phyloP scores from a whole-genome alignment of 2,113 vertebrate species.

The Pelodiscus sinensis region DNA sequence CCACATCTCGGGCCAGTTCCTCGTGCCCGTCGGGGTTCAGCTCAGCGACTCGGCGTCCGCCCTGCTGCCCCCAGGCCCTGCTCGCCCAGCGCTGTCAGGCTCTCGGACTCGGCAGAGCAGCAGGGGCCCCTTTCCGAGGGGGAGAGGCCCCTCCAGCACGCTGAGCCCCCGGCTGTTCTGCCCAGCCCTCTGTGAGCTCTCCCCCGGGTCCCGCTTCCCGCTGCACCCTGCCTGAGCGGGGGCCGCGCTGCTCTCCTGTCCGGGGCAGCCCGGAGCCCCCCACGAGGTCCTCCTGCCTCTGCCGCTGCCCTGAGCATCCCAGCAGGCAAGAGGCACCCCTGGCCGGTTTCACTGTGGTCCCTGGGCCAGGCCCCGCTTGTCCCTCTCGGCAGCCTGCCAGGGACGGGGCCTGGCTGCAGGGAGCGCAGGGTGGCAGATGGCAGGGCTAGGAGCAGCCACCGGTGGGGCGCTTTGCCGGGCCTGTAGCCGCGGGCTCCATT shows the following conservation, averaged over 20 bases:
- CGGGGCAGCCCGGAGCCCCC: neutral
- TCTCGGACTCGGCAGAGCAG: too few relatives aligned
- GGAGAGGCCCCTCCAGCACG: too few relatives aligned
- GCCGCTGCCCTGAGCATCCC: neutral
- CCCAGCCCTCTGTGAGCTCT: neutral
- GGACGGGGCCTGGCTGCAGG: too few relatives aligned
- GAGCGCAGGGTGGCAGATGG: too few relatives aligned
- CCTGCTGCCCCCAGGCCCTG: too few relatives aligned
- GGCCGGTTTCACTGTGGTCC: too few relatives aligned
- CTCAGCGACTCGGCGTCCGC: too few relatives aligned
- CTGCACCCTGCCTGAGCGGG: neutral
- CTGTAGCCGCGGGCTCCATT: neutral
- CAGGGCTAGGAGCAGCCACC: neutral
- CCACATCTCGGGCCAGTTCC: neutral
- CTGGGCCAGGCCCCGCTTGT: neutral
- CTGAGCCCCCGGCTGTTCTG: too few relatives aligned
- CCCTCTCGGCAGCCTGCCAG: neutral
- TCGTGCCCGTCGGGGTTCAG: too few relatives aligned
- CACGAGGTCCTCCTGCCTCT: neutral
- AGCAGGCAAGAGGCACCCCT: neutral
- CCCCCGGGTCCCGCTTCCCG: neutral
- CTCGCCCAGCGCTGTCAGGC: too few relatives aligned
- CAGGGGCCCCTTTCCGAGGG: too few relatives aligned
- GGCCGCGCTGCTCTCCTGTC: neutral
- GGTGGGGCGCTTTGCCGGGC: neutral